Evolutionary conservation across 2,888 invertebrate species (phyloP), one percentile per base, ranked within the genome.

Genomic region (Phaonia tiefii): DNA sequence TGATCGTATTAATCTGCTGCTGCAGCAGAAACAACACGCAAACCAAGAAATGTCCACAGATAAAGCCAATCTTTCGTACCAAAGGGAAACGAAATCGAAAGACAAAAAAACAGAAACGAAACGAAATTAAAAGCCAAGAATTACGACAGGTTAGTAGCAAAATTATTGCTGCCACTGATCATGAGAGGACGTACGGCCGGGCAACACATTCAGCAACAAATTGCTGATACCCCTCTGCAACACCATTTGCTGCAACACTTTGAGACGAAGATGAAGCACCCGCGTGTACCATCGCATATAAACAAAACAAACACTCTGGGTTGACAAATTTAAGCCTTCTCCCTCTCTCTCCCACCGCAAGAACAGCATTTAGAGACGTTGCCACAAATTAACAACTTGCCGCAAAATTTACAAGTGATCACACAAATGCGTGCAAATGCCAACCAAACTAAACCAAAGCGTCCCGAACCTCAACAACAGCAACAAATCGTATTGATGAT

Each of bases 381-480:
- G 58, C 74, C 75, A 79, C 69, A 77, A 82, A 83, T 82, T 83
- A 83, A 80, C 82, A 83, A 80, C 82, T 83, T 78, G 78, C 79
- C 82, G 83, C 82, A 80, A 80, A 80, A 84, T 85, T 85, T 84
- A 84, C 84, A 85, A 85, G 83, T 78, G 83, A 85, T 84, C 84
- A 84, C 84, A 84, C 81, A 85, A 85, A 85, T 85, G 85, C 84
- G 84, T 82, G 83, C 83, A 79, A 82, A 83, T 83, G 84, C 77
- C 83, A 83, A 63, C 77, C 83, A 83, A 63, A 63, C 60, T 31
- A 54, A 42, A 51, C 69, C 39, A 49, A 63, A 63, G 63, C 63
- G 22, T 42, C 39, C 42, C 63, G 20, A 42, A 63, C 58, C 22
- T 17, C 69, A 17, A 17, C 44, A 58, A 17, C n/a, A n/a, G n/a